Evolutionary conservation across 2,888 invertebrate genomes (phyloP), one percentile per base, ranked within the genome.

Genomic region (Mesodorylaimus sp.): DNA sequence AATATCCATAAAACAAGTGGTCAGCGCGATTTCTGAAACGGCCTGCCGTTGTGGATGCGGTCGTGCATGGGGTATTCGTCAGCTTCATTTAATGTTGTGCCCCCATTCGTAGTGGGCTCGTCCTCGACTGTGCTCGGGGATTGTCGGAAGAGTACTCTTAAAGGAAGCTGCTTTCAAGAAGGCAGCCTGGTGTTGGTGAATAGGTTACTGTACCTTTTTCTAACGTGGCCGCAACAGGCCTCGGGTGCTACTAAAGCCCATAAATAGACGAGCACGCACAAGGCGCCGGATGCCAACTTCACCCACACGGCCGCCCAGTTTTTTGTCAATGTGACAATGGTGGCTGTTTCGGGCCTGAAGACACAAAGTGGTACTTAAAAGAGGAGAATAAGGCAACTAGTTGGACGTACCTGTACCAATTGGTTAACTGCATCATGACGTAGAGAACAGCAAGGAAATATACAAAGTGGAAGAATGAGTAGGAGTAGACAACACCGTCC

Each of bases 391-490:
- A 13, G 36, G 36, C 13, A n/a, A 10, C n/a, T 10, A 47, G 41
- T n/a, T n/a, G 23, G n/a, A 56, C 63, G 56, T 58, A 70, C 70
- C 65, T 66, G 57, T 68, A 68, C 72, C 72, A 72, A 57, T 68
- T 68, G 23, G 72, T 72, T 19, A 72, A 61, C 57, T 70, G 68
- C 70, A 71, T 70, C 70, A 71, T 71, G 52, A 71, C 64, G 56
- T 69, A 70, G 47, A 72, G 63, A 45, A 63, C 61, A 23, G 70
- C 70, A 45, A 70, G 56, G 41, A 61, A 60, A 53, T 68, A 67
- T 48, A 71, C 60, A 45, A 70, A 60, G 53, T 72, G 72, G 58
- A 71, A 71, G 57, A 70, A 69, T 19, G 68, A 60, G 52, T 72
- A 72, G 54, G 67, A 69, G 58, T 71, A 72, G 10, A 59, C 59